Percentiles rank a stretch among this genome's conserved stretches.
Evolutionary conservation across 1,140 invertebrate genomes (phyloP).

Genomic region (Trypoxylus dichotomus): DNA sequence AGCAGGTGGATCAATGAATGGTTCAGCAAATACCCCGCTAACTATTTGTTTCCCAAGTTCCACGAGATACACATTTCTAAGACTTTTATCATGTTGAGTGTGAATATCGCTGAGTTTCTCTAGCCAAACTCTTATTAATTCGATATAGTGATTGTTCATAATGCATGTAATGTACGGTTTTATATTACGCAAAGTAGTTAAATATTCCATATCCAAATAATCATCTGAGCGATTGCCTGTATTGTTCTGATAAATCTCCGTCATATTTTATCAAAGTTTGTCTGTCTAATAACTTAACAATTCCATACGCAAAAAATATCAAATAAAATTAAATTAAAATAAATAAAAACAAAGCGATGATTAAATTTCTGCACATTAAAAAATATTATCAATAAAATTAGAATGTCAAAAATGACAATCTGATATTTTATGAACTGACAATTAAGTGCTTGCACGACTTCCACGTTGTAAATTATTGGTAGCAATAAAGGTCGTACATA

Average conservation of each 20-base stretch:
- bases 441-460: no score
- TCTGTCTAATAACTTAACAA: neutral
- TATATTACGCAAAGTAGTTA: conserved; percentile 27
- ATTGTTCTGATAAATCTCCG: conserved; percentile 1
- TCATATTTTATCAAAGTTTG: neutral
- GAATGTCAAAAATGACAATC: neutral
- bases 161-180: conserved; percentile 30
- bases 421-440: no score
- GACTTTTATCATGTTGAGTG: conserved; percentile 14
- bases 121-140: conserved; percentile 27
- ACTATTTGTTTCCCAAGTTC: conserved; percentile 31
- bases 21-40: conserved; percentile 27
- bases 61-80: conserved; percentile 28
- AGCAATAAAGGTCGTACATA: no score
- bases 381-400: neutral
- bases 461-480: no score
- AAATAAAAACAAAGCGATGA: neutral
- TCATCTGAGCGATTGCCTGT: neutral
- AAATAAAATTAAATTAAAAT: neutral
- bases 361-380: conserved; percentile 6
- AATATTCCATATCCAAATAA: conserved; percentile 31
- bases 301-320: neutral
- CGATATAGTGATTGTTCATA: conserved; percentile 31
- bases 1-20: conserved; percentile 27
- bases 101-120: conserved; percentile 29